These are phyloP conservation scores for Ascaphus truei DNA, from an alignment of 2,113 vertebrate species.

Conservation along the genomic window DNA sequence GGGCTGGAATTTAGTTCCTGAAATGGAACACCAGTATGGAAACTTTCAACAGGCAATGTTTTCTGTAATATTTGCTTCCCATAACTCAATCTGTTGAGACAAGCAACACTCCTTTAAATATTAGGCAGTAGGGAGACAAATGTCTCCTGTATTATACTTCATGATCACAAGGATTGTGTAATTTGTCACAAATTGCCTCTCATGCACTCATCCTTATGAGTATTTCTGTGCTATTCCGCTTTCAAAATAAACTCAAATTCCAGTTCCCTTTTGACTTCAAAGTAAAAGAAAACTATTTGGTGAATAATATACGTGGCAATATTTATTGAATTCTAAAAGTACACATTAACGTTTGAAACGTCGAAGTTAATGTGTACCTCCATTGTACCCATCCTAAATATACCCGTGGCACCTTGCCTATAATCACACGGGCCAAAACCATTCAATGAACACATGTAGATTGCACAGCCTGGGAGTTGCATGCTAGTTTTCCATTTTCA, in stretches of 20 bases:
- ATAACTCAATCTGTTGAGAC: too few species aligned
- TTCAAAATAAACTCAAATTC: not conserved
- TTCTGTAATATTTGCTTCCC: too few species aligned
- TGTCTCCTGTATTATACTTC: too few species aligned
- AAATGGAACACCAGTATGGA: too few species aligned
- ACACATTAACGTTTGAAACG: conserved; percentile 33
- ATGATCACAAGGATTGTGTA: too few species aligned
- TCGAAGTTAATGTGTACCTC: conserved; percentile 31
- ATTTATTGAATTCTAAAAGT: conserved; percentile 31
- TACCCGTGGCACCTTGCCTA: conserved; percentile 39
- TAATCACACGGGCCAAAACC: conserved; percentile 40
- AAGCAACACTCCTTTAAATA: too few species aligned
- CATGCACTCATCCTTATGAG: too few species aligned
- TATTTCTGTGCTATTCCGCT: too few species aligned
- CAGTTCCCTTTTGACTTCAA: conserved; percentile 1
- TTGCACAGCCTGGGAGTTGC: conserved; percentile 41
- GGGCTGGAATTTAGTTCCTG: too few species aligned
- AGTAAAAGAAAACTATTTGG: not conserved
- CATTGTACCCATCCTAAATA: conserved; percentile 24
- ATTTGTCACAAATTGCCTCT: too few species aligned
- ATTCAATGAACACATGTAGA: conserved; percentile 40
- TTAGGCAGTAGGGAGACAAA: too few species aligned
- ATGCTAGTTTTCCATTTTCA: conserved; percentile 38
- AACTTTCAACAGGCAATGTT: too few species aligned
- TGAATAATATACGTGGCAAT: not conserved